These are phyloP conservation scores for Elephantulus edwardii DNA, from an alignment of 2,113 vertebrate species.

Conservation along the genomic window DNA sequence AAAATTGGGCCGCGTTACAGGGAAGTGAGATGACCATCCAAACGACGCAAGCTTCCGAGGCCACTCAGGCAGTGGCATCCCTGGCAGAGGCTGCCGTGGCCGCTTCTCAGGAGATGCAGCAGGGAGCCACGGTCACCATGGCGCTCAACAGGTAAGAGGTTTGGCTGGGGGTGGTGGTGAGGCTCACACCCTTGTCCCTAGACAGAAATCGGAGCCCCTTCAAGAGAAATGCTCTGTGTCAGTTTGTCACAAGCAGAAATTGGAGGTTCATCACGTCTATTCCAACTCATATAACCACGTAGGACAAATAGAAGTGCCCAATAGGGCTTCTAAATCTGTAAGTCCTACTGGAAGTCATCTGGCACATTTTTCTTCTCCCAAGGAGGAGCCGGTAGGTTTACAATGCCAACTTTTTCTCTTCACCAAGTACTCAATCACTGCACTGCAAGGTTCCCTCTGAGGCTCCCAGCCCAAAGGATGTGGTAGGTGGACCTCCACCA, in stretches of 20 bases:
- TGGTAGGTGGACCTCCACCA: neutral
- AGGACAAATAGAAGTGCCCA: neutral
- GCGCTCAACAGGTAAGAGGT: conserved; percentile 95
- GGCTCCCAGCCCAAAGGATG: neutral
- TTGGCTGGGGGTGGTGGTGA: conserved; percentile 80
- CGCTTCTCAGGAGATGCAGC: conserved; percentile 95
- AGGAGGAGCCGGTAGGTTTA: neutral
- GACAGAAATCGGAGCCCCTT: too few species aligned
- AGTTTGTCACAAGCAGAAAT: neutral
- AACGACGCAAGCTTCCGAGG: conserved; percentile 96
- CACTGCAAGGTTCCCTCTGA: neutral
- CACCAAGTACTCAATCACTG: neutral
- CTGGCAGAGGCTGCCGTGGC: conserved; percentile 96
- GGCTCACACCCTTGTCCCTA: neutral
- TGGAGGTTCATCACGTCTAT: neutral
- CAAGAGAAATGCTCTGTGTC: neutral
- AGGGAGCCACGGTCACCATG: conserved; percentile 97
- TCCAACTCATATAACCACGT: neutral
- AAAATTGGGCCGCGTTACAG: conserved; percentile 97
- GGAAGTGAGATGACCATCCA: conserved; percentile 99
- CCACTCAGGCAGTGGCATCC: conserved; percentile 96
- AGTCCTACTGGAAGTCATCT: neutral
- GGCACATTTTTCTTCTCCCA: neutral
- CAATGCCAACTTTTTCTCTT: neutral
- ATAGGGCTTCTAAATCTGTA: neutral